Percentiles rank a stretch among this genome's conserved stretches.
Evolutionary conservation across 2,888 invertebrate species (phyloP).

Genomic region (Onthophagus sagittarius): DNA sequence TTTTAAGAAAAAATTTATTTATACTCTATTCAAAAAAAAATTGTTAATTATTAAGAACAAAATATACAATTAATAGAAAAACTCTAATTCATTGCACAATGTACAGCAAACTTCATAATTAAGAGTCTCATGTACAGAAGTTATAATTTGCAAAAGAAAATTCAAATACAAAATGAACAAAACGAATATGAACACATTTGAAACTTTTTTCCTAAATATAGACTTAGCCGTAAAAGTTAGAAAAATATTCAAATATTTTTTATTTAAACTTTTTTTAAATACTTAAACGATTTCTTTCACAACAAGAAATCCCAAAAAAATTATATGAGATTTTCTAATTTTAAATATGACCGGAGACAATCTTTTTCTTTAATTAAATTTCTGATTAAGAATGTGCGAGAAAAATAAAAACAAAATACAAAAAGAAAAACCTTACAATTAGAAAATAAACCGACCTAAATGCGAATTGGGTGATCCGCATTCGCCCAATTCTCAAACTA

Average conservation of each 20-base stretch:
- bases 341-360: no score
- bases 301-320: neutral
- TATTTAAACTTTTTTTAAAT: neutral
- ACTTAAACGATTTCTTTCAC: neutral
- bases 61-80: neutral
- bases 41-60: neutral
- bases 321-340: no score
- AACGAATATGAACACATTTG: neutral
- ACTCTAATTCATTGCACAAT: neutral
- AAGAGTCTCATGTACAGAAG: neutral
- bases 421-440: neutral
- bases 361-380: neutral
- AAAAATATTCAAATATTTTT: neutral
- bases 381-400: neutral
- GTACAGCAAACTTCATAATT: neutral
- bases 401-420: neutral
- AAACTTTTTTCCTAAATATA: neutral
- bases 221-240: neutral
- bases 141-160: neutral
- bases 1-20: neutral
- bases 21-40: neutral
- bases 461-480: conserved; percentile 9
- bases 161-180: neutral
- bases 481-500: conserved; percentile 7
- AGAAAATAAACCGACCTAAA: conserved; percentile 13